These are phyloP conservation scores for Calameuta pallipes DNA, from an alignment of 2,888 invertebrate genomes.

Conservation along the genomic window DNA sequence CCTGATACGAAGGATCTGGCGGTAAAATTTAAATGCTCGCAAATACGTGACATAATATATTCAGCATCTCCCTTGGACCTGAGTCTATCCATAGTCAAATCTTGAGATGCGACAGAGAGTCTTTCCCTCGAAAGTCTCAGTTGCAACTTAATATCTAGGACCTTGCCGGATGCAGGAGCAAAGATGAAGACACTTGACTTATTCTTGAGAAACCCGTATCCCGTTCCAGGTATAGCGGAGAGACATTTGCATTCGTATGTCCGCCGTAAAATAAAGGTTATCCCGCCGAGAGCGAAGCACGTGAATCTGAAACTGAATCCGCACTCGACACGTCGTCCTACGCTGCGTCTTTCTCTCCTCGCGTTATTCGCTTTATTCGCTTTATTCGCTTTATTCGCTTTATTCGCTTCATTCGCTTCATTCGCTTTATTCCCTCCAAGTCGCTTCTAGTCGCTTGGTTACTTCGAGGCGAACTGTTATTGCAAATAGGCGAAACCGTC, in stretches of 20 bases:
- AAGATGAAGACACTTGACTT: background rate
- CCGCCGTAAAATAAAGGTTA: conserved; percentile 53
- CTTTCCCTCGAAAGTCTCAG: background rate
- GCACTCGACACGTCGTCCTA: conserved; percentile 33
- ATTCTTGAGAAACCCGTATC: background rate
- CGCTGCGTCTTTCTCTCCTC: background rate
- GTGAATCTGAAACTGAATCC: conserved; percentile 46
- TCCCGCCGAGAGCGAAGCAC: conserved; percentile 46
- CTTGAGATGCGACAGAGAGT: background rate
- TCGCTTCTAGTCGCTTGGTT: conserved; percentile 12
- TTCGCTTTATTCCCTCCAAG: conserved; percentile 23
- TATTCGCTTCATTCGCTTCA: background rate
- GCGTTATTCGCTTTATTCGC: conserved; percentile 16
- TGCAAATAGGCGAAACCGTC: conserved; percentile 55
- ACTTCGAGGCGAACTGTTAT: conserved; percentile 43
- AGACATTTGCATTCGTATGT: conserved; percentile 52
- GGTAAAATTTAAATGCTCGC: background rate
- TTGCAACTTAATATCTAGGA: background rate
- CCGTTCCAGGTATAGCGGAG: background rate
- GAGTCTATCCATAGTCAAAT: background rate
- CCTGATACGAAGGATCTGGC: background rate
- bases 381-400: conserved; percentile 13
- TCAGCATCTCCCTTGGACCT: too few relatives aligned
- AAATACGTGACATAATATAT: background rate
- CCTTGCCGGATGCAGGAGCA: background rate